A percentile compares a stretch with the other conserved stretches of the same genome.
phyloP scores from a whole-genome alignment of 1,140 invertebrate species.

The Scaptomyza hsui region DNA sequence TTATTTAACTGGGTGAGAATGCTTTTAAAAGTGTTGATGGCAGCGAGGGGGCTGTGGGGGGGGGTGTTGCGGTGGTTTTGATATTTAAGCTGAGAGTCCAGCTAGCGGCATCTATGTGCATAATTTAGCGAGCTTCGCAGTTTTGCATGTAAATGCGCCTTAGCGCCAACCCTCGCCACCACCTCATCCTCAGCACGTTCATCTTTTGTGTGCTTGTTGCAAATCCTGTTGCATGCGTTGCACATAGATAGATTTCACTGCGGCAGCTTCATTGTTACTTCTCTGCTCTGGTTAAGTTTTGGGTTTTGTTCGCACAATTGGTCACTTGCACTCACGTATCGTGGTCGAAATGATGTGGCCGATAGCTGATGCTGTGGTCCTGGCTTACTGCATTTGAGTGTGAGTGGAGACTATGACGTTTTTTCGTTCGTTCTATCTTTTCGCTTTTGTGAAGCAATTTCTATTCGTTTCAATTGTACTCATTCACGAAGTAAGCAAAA shows the following conservation, averaged over 20 bases:
- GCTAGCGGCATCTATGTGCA: slow-evolving; percentile 42
- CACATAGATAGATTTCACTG: slow-evolving; percentile 39
- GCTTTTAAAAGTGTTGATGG: too few species aligned
- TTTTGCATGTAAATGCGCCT: slow-evolving; percentile 48
- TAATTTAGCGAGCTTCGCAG: slow-evolving; percentile 36
- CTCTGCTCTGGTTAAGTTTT: too few species aligned
- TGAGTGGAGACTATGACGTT: neutral
- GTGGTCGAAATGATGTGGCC: slow-evolving; percentile 20
- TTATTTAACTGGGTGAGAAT: neutral
- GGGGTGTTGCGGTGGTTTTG: neutral
- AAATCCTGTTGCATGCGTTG: neutral
- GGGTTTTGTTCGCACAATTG: slow-evolving; percentile 29
- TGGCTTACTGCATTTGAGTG: too few species aligned
- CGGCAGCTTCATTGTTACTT: slow-evolving; percentile 15
- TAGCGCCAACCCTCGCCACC: too few species aligned
- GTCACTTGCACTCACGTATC: slow-evolving; percentile 40
- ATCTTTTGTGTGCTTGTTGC: too few species aligned
- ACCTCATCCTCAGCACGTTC: too few species aligned
- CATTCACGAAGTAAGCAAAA: slow-evolving; percentile 78
- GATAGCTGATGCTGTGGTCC: too few species aligned
- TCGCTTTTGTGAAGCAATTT: slow-evolving; percentile 42
- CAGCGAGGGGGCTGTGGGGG: too few species aligned
- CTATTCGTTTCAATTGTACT: slow-evolving; percentile 77
- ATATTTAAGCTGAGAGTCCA: neutral
- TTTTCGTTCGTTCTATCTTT: slow-evolving; percentile 15